phyloP scores from a whole-genome alignment of 2,888 invertebrate species.

The Fragum sueziense region DNA sequence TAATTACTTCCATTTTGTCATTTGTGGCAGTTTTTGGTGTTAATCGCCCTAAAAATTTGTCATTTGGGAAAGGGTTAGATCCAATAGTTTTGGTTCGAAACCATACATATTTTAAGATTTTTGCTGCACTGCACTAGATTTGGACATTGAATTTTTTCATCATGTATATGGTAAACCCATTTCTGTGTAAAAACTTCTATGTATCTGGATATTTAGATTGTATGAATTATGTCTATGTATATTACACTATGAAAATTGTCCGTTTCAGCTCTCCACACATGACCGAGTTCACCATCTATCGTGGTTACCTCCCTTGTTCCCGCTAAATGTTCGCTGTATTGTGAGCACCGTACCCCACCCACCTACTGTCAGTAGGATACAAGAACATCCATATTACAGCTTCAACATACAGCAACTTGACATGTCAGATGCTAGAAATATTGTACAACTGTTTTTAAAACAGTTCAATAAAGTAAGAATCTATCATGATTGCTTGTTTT shows the following conservation, averaged over 20 bases:
- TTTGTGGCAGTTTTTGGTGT: too few species aligned
- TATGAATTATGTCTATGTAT: background rate
- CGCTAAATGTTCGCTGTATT: constrained; percentile 71
- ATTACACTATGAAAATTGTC: background rate
- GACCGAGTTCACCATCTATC: constrained; percentile 63
- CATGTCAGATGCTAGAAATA: constrained; percentile 56
- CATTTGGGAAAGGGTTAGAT: too few species aligned
- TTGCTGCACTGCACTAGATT: too few species aligned
- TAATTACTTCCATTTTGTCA: too few species aligned
- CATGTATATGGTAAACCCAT: too few species aligned
- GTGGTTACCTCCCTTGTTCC: constrained; percentile 75
- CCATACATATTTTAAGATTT: too few species aligned
- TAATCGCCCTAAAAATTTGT: too few species aligned
- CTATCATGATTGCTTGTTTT: too few species aligned
- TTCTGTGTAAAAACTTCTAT: too few species aligned
- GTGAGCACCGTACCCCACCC: constrained; percentile 71
- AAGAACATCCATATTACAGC: constrained; percentile 63
- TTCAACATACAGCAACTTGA: constrained; percentile 61
- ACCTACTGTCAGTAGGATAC: constrained; percentile 67
- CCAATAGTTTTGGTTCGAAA: too few species aligned
- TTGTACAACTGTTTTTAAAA: constrained; percentile 66
- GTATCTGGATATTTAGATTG: too few species aligned
- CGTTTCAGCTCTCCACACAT: constrained; percentile 62
- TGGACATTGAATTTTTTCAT: too few species aligned
- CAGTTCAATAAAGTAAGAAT: constrained; percentile 74